Conservation (phyloP, 2,797 vertebrate species). For the Hephaestus fuliginosus region DNA sequence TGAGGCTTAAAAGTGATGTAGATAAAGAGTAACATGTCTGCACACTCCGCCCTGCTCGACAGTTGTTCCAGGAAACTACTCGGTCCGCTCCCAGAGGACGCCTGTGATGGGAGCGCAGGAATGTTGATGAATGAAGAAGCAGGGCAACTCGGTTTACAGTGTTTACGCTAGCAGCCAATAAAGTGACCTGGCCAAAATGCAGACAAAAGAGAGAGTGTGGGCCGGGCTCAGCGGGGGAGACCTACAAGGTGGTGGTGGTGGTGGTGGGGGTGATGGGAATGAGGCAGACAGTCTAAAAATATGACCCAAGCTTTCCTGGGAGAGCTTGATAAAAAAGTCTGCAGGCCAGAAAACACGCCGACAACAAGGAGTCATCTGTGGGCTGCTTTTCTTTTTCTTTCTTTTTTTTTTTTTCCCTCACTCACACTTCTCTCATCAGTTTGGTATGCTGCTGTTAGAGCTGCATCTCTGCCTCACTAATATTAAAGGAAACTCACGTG, state of each 20-base stretch:
- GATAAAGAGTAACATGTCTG: constrained; percentile 28
- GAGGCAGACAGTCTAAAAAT: constrained; percentile 74
- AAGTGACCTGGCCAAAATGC: constrained; percentile 34
- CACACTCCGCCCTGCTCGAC: constrained; percentile 2
- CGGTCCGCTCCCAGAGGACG: constrained; percentile 23
- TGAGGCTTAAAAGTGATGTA: constrained; percentile 24
- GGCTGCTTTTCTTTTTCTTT: constrained; percentile 16
- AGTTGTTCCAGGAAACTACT: constrained; percentile 47
- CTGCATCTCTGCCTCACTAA: neutral
- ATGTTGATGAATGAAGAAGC: constrained; percentile 57
- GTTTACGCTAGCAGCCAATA: constrained; percentile 57
- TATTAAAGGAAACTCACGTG: constrained; percentile 30
- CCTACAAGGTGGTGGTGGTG: constrained; percentile 9
- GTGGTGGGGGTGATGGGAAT: constrained; percentile 20
- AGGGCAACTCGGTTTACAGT: constrained; percentile 11
- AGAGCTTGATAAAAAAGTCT: constrained; percentile 63
- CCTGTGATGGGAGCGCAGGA: constrained; percentile 46
- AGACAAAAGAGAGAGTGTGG: constrained; percentile 38
- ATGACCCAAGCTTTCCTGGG: constrained; percentile 65
- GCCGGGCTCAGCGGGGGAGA: constrained; percentile 1
- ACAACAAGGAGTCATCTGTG: constrained; percentile 67
- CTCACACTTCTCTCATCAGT: constrained; percentile 74
- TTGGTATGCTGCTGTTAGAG: constrained; percentile 70
- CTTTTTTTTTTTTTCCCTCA: constrained; percentile 21
- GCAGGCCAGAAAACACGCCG: constrained; percentile 28